Conservation (phyloP, 35 echinoderm and acorn worm species). For the Stichopus chloronotus region DNA sequence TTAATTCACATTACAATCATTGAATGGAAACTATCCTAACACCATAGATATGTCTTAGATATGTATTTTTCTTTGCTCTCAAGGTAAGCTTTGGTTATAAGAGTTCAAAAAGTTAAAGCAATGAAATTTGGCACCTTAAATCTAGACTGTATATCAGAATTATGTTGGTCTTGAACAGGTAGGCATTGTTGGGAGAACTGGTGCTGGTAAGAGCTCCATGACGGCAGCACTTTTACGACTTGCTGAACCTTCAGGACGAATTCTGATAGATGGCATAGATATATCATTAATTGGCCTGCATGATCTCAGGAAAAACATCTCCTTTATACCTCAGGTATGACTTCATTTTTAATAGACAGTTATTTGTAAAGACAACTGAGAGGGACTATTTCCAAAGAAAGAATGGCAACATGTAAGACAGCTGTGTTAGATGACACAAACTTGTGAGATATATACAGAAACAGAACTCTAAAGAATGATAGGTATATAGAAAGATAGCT, state of each 20-base stretch:
- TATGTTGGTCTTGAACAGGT: slow-evolving; percentile 25
- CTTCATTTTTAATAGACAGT: background rate
- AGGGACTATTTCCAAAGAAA: background rate
- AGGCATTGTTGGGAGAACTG: slow-evolving; percentile 61
- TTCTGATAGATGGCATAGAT: slow-evolving; percentile 49
- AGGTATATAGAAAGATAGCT: too few species aligned
- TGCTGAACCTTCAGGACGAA: slow-evolving; percentile 41
- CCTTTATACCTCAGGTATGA: slow-evolving; percentile 62
- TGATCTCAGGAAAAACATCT: slow-evolving; percentile 63
- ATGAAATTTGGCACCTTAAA: too few species aligned
- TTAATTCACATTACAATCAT: too few species aligned
- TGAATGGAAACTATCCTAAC: too few species aligned
- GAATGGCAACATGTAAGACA: background rate
- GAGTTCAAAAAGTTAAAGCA: too few species aligned
- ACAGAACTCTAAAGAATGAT: too few species aligned
- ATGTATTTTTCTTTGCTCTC: too few species aligned
- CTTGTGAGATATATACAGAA: background rate
- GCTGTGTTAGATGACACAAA: background rate
- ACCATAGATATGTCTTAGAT: too few species aligned
- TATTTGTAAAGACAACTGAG: background rate
- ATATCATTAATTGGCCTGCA: slow-evolving; percentile 56
- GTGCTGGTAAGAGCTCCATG: slow-evolving; percentile 61
- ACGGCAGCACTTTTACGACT: slow-evolving; percentile 18
- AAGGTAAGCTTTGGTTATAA: too few species aligned
- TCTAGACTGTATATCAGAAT: too few species aligned